These are phyloP conservation scores for Apogon talboti DNA, from an alignment of 2,797 vertebrate genomes.

Conservation along the genomic window DNA sequence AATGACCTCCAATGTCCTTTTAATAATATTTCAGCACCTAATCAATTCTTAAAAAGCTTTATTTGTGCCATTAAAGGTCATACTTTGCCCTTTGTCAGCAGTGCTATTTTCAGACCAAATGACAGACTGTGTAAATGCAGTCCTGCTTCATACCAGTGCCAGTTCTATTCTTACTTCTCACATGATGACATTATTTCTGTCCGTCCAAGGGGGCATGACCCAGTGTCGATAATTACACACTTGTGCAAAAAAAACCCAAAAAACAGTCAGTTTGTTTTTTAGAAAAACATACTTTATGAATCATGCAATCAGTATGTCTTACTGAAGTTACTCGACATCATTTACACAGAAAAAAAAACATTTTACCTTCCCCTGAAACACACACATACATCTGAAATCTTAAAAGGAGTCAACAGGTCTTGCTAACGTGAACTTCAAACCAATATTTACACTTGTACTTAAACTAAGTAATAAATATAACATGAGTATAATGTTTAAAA, in stretches of 20 bases:
- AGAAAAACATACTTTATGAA: conserved; percentile 84
- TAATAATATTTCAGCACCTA: too few species aligned
- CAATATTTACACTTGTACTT: conserved; percentile 72
- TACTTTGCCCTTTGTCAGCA: conserved; percentile 16
- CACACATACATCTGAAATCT: conserved; percentile 26
- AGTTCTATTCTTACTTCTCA: conserved; percentile 68
- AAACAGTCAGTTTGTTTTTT: conserved; percentile 19
- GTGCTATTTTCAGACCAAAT: conserved; percentile 9
- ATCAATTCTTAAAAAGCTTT: too few species aligned
- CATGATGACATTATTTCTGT: conserved; percentile 67
- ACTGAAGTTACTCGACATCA: conserved; percentile 53
- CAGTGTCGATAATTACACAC: conserved; percentile 21
- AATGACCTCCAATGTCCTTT: too few species aligned
- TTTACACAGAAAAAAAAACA: conserved; percentile 42
- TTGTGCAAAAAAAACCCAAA: conserved; percentile 16
- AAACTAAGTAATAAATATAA: conserved; percentile 81
- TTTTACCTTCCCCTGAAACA: conserved; percentile 33
- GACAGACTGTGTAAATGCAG: conserved; percentile 19
- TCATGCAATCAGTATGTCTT: conserved; percentile 78
- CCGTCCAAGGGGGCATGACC: background rate
- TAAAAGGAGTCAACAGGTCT: conserved; percentile 42
- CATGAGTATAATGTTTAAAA: conserved; percentile 60
- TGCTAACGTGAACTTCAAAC: conserved; percentile 55
- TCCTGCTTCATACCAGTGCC: conserved; percentile 8
- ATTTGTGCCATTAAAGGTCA: background rate